Evolutionary conservation across 2,113 vertebrate species (phyloP), one percentile per base, ranked within the genome.

Genomic region (Crotalus horridus): DNA sequence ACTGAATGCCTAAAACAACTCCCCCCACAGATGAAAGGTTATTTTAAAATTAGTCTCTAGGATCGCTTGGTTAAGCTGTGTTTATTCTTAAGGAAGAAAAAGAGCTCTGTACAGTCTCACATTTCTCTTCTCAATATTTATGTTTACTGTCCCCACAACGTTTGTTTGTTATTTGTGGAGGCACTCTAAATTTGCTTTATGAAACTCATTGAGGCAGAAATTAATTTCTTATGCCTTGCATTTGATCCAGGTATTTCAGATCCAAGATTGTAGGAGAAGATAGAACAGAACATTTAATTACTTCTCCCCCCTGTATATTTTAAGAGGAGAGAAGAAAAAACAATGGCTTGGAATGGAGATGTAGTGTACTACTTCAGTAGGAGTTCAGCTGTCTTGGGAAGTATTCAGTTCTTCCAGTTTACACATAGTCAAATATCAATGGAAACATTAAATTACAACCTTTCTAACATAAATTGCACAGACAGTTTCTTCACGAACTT

Each of bases 141-240:
- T 90, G 58, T 90, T 87, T 91, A 81, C 9, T 85, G 15, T 33
- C 33, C 43, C 39, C 86, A 87, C 59, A 64, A 64, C 33, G 7
- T 48, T 17, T 48, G n/a, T 33, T 69, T 23, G 81, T 91, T 59
- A 89, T 3, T 29, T 26, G 93, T 88, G 87, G 90, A 54, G 93
- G 58, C 53, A 92, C 86, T 93, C 89, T 85, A 81, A 91, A 91
- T 92, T 54, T 88, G 59, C 93, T 87, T 94, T 95, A 96, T 94
- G 95, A 96, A 91, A 39, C 59, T 4, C 1, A 51, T 59, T 33
- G 51, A 56, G 90, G 90, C 91, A 87, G 74, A 85, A 64, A 3
- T 48, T 90, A 88, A 8, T 26, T 74, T 81, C 92, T 87, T 33
- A 21, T 91, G 90, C 88, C 91, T 92, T 23, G 56, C 7, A 91